These are phyloP conservation scores for Lepus europaeus DNA, from an alignment of 2,113 vertebrate species.

Conservation along the genomic window DNA sequence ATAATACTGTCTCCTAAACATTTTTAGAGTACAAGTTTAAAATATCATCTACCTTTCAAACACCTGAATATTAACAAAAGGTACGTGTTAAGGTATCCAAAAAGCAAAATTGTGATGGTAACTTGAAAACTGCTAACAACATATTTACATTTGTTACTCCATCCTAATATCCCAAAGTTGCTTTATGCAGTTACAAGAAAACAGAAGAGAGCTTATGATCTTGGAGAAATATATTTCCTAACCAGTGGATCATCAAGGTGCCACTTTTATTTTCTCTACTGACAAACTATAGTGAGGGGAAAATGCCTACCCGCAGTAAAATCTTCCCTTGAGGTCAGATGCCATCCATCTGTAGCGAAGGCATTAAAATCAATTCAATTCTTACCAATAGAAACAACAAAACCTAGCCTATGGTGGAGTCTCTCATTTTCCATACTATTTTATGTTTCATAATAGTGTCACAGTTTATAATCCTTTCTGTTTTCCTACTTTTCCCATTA, in stretches of 20 bases:
- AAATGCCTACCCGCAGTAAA: constrained; percentile 60
- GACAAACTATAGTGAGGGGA: constrained; percentile 45
- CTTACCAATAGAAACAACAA: constrained; percentile 24
- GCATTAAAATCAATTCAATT: constrained; percentile 47
- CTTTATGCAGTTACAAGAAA: constrained; percentile 49
- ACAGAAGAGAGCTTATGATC: constrained; percentile 46
- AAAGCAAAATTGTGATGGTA: background rate
- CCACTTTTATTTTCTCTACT: constrained; percentile 76
- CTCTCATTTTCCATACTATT: constrained; percentile 32
- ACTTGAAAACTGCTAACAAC: constrained; percentile 62
- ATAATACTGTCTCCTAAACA: background rate
- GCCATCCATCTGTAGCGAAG: constrained; percentile 35
- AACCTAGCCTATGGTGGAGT: background rate
- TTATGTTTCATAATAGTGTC: constrained; percentile 43
- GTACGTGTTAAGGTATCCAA: constrained; percentile 26
- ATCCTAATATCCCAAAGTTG: constrained; percentile 7
- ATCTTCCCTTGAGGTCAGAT: constrained; percentile 60
- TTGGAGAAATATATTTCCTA: constrained; percentile 67
- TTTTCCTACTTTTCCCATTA: constrained; percentile 14
- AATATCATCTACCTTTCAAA: constrained; percentile 45
- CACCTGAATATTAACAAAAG: background rate
- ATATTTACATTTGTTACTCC: constrained; percentile 59
- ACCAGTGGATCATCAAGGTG: constrained; percentile 43
- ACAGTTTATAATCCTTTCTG: constrained; percentile 35
- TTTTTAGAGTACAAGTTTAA: constrained; percentile 56